A percentile compares a stretch with the other conserved stretches of the same genome.
Conservation (phyloP, 2,113 vertebrate genomes). For the Hypanus sabinus region DNA sequence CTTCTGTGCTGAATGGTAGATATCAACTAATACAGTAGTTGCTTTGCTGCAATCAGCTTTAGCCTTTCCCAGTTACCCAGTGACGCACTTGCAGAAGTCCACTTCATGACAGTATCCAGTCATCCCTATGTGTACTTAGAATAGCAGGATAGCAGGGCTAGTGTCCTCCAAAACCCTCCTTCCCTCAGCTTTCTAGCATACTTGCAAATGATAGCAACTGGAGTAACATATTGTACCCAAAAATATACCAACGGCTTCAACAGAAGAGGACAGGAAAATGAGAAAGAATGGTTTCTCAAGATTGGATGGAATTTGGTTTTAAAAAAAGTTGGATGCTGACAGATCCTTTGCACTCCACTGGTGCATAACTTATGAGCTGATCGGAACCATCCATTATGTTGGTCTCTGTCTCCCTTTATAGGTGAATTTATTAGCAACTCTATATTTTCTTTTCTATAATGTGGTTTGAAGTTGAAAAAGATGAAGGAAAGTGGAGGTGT, state of each 20-base stretch:
- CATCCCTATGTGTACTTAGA: background rate
- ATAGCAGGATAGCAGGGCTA: background rate
- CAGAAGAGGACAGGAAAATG: background rate
- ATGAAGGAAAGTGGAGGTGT: conserved; percentile 35
- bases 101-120: background rate
- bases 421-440: background rate
- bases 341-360: background rate
- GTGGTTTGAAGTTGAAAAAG: conserved; percentile 1
- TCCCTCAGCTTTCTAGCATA: too few species aligned
- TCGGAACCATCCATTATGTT: background rate
- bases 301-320: background rate
- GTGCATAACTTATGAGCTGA: background rate
- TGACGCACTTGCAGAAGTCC: background rate
- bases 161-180: background rate
- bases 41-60: background rate
- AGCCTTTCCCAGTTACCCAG: background rate
- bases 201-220: background rate
- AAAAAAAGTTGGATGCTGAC: background rate
- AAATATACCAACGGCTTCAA: background rate
- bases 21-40: background rate
- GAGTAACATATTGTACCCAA: background rate
- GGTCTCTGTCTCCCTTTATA: background rate
- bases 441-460: background rate
- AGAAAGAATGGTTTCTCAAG: background rate
- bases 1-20: background rate